Evolutionary conservation across 2,797 vertebrate genomes (phyloP).

Genomic region (Parauchenoglanis ngamensis): DNA sequence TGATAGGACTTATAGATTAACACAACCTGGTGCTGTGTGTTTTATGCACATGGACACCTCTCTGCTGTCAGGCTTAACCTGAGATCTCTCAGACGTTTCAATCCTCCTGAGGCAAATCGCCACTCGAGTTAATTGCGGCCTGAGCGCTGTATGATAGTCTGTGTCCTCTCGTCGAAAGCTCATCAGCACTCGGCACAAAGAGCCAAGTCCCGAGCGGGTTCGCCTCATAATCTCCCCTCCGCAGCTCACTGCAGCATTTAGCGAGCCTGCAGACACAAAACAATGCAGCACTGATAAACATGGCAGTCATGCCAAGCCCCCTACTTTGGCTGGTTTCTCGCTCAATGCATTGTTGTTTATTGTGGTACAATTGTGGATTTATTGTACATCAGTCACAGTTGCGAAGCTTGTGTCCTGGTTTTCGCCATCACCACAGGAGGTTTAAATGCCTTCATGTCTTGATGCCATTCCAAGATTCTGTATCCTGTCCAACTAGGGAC

Average conservation of each 20-base stretch:
- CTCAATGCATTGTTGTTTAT: slow-evolving; percentile 15
- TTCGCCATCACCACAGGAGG: background rate
- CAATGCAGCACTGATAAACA: slow-evolving; percentile 51
- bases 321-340: slow-evolving; percentile 37
- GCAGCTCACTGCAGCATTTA: slow-evolving; percentile 48
- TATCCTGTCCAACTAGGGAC: slow-evolving; percentile 1
- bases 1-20: slow-evolving; percentile 35
- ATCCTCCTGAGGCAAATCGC: slow-evolving; percentile 48
- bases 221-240: slow-evolving; percentile 54
- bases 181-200: slow-evolving; percentile 51
- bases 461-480: slow-evolving; percentile 12
- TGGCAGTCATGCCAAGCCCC: slow-evolving; percentile 28
- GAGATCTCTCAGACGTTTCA: slow-evolving; percentile 52
- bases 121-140: slow-evolving; percentile 61
- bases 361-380: slow-evolving; percentile 14
- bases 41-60: slow-evolving; percentile 37
- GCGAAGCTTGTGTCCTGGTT: slow-evolving; percentile 2
- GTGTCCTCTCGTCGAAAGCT: slow-evolving; percentile 52
- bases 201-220: slow-evolving; percentile 51
- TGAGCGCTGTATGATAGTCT: slow-evolving; percentile 51
- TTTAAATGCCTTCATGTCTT: slow-evolving; percentile 5
- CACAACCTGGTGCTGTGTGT: background rate
- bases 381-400: slow-evolving; percentile 29
- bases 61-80: slow-evolving; percentile 33
- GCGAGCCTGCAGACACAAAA: slow-evolving; percentile 53